These are phyloP conservation scores for Darevskia nairensis DNA, from an alignment of 2,797 vertebrate species.

Conservation along the genomic window DNA sequence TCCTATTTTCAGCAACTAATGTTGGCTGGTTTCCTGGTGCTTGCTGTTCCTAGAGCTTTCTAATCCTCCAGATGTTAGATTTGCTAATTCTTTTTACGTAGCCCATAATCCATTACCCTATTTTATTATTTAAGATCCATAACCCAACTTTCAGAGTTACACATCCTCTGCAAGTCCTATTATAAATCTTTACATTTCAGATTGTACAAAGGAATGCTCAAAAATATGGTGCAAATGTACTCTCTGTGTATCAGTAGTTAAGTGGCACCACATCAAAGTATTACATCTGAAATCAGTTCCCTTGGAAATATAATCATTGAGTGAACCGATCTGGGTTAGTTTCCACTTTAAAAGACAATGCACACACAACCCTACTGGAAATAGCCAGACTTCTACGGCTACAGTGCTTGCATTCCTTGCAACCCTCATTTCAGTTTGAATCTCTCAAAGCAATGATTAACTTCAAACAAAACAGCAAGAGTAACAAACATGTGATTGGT, in stretches of 20 bases:
- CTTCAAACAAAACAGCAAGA: background rate
- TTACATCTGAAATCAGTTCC: background rate
- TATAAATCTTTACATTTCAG: background rate
- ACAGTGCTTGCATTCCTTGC: background rate
- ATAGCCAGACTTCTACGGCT: background rate
- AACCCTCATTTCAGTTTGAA: background rate
- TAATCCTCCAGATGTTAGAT: constrained; percentile 38
- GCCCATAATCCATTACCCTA: background rate
- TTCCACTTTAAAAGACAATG: background rate
- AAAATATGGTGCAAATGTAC: background rate
- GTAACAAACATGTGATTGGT: background rate
- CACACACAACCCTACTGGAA: background rate
- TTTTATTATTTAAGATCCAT: constrained; percentile 12
- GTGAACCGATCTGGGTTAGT: background rate
- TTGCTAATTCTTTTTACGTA: constrained; percentile 30
- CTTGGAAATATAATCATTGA: background rate
- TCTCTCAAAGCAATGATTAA: background rate
- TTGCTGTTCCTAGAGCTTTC: background rate
- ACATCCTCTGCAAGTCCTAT: background rate
- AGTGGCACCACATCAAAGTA: background rate
- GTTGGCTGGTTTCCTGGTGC: constrained; percentile 21
- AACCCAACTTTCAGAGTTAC: background rate
- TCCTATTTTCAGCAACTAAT: constrained; percentile 25
- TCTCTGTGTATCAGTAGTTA: background rate
- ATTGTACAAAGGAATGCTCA: background rate